phyloP scores from a whole-genome alignment of 2,888 invertebrate species.

The Ferrisia virgata region DNA sequence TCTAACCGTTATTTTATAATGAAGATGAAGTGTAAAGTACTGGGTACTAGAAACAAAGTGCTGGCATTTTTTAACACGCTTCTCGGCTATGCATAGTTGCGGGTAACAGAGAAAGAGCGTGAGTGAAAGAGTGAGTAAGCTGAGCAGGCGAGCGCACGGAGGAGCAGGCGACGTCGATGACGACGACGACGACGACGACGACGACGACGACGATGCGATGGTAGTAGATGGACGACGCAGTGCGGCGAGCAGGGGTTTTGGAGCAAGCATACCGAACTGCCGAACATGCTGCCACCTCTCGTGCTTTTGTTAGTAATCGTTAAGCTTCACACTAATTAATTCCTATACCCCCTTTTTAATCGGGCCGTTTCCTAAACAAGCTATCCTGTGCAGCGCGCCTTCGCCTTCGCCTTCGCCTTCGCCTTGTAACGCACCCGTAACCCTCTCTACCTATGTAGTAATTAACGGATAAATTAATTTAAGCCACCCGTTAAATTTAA shows the following conservation, averaged over 20 bases:
- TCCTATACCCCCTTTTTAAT: slow-evolving; percentile 45
- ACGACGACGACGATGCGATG: slow-evolving; percentile 38
- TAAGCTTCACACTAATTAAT: slow-evolving; percentile 46
- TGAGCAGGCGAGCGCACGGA: too few relatives aligned
- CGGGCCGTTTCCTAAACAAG: slow-evolving; percentile 44
- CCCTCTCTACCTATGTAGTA: slow-evolving; percentile 33
- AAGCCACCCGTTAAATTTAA: slow-evolving; percentile 41
- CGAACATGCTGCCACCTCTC: slow-evolving; percentile 35
- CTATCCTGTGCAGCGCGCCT: not conserved
- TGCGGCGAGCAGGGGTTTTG: slow-evolving; percentile 47
- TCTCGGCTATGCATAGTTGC: slow-evolving; percentile 40
- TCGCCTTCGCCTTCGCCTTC: not conserved
- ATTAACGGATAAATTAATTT: slow-evolving; percentile 44
- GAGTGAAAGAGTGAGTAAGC: not conserved
- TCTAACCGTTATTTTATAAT: slow-evolving; percentile 42
- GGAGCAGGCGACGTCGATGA: slow-evolving; percentile 43
- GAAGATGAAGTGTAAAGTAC: slow-evolving; percentile 46
- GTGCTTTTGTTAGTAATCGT: slow-evolving; percentile 45
- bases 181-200: slow-evolving; percentile 35
- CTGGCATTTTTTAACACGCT: slow-evolving; percentile 41
- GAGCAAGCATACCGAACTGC: slow-evolving; percentile 46
- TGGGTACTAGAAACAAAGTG: slow-evolving; percentile 42
- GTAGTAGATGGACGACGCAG: too few relatives aligned
- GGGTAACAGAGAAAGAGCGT: slow-evolving; percentile 35
- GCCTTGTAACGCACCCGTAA: not conserved